Percentiles rank a stretch among this genome's conserved stretches.
Conservation (phyloP, 2,888 invertebrate genomes). For the Pyrochroa serraticornis region DNA sequence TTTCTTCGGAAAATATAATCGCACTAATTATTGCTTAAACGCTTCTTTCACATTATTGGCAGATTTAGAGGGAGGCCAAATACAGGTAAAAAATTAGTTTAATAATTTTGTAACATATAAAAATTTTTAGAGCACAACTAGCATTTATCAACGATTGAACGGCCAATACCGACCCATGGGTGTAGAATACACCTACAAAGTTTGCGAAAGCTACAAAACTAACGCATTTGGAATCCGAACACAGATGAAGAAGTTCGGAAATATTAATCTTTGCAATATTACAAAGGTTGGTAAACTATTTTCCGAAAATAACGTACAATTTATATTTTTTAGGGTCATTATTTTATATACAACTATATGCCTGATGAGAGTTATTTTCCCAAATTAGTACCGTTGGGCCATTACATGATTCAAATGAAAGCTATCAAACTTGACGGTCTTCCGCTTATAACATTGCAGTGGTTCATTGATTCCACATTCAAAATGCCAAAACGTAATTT, state of each 20-base stretch:
- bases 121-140: conserved; percentile 16
- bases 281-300: conserved; percentile 9
- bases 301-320: not conserved
- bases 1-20: conserved; percentile 16
- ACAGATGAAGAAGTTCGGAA: not conserved
- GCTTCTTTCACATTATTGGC: conserved; percentile 12
- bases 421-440: not conserved
- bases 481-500: no score
- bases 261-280: conserved; percentile 10
- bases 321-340: conserved; percentile 9
- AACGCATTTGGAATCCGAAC: not conserved
- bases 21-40: conserved; percentile 18
- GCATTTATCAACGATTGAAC: conserved; percentile 3
- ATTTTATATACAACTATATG: conserved; percentile 22
- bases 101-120: not conserved
- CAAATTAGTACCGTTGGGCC: conserved; percentile 13
- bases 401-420: conserved; percentile 15
- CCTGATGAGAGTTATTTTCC: conserved; percentile 18
- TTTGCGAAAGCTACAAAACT: conserved; percentile 17
- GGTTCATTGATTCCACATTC: not conserved
- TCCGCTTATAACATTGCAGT: conserved; percentile 8
- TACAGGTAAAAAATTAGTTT: conserved; percentile 2
- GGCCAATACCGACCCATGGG: conserved; percentile 6
- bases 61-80: conserved; percentile 19
- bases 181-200: conserved; percentile 12